Evolutionary conservation across 2,888 invertebrate genomes (phyloP), one percentile per base, ranked within the genome.

Genomic region (Tribolium freemani): DNA sequence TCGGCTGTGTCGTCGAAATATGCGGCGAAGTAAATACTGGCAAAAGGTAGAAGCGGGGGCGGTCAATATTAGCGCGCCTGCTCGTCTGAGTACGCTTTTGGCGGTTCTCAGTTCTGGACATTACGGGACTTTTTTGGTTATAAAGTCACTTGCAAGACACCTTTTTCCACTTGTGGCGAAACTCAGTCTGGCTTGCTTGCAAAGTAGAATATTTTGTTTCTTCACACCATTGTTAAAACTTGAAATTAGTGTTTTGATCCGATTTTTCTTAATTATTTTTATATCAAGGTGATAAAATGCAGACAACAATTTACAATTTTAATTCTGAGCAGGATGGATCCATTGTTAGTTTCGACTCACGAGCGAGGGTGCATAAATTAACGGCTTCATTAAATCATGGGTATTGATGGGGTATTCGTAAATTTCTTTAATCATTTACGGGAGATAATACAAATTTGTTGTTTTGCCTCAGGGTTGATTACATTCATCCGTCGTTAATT

Each of bases 51-150:
- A 53, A 61, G 71, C 68, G 74, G 73, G 71, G 71, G 73, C 76
- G 81, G 79, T 81, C 81, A 79, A 81, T 81, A 81, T 70, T 73
- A 77, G 72, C 78, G 81, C 81, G 80, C 79, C 77, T 81, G 80
- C 80, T 79, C 81, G 66, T 66, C 69, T 72, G 69, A 66, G 54
- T 44, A 50, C 44, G 56, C 72, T 61, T 68, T 44, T 31, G 53
- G 67, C 60, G 48, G 57, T 11, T 57, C 50, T 54, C 26, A 68
- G 57, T 69, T 72, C 69, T 72, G 64, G 69, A 64, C 58, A 50
- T 48, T 57, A 57, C 21, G 44, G 13, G 21, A 68, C 71, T 50
- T 38, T 57, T 67, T 67, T 30, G 13, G 9, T 10, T 13, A n/a
- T 6, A 3, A 8, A 38, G n/a, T 6, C 38, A 38, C 8, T 48